Evolutionary conservation across 2,888 invertebrate species (phyloP), one percentile per base, ranked within the genome.

Genomic region (Oxyscelio sp.): DNA sequence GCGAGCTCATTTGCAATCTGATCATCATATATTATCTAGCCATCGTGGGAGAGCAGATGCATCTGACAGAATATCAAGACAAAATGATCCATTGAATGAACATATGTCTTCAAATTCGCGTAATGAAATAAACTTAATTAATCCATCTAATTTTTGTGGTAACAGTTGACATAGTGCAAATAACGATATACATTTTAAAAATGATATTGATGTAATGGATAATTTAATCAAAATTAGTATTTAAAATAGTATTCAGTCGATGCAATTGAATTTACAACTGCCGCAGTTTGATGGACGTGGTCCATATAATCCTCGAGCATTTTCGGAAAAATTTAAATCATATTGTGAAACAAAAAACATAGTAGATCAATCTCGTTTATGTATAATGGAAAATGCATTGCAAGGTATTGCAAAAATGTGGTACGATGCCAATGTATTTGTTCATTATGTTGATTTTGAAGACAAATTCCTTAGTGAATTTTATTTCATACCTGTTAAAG

Each of bases 381-480:
- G 48, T 48, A 17, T 48, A 4, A 8, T 48, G 2, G 48, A 17
- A 8, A 48, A 15, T 15, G 19, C 48, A 9, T 17, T 48, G 19
- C 48, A 48, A 17, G 27, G 27, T 24, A 56, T 56, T 4, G 15
- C 27, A 6, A 21, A 56, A 56, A 22, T 31, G 15, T 56, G 27
- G 31, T 24, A 19, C 56, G 24, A 31, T 5, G 17, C 27, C 2
- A 24, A 56, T 56, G 27, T 9, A 3, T 56, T 56, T 56, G 17
- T 19, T 3, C 22, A 65, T 48, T 65, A 24, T 48, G 24, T 3
- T 8, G 48, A 65, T 48, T 65, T 65, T 4, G 31, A 48, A 15
- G 4, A 8, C 2, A 65, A 65, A 48, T 65, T 65, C 24, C n/a
- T 65, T 21, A n/a, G 9, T 4, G 65, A 65, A 65, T 65, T 65